Evolutionary conservation across 2,113 vertebrate genomes (phyloP), one percentile per base, ranked within the genome.

Genomic region (Nanorana parkeri): DNA sequence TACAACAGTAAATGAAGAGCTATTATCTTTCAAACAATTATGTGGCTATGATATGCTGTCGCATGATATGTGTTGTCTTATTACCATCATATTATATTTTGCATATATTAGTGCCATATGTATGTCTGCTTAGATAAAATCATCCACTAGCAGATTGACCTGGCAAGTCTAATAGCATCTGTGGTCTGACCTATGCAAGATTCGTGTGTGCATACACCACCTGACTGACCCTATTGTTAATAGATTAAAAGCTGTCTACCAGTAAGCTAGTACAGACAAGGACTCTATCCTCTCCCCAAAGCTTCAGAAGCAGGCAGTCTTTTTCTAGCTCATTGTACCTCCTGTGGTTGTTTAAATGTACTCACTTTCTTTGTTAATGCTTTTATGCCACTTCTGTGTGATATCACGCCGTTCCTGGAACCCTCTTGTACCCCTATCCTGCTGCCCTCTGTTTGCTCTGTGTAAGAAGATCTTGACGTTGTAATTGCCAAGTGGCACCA

Each of bases 391-490:
- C 64, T 78, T 60, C 52, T 80, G 29, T 60, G 66, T 20, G 28
- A 67, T 41, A 41, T 80, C 28, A 21, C 64, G 58, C 16, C 17
- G 17, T 69, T 58, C 26, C 16, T 56, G 60, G 60, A 54, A 47
- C 36, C 26, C 16, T 60, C 28, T 17, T 7, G 1, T 56, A 28
- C 71, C 63, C 26, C 29, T 74, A 58, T 74, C 71, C 61, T 65
- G 51, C 63, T 66, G 71, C n/a, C 71, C n/a, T 75, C 61, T 55
- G 28, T 82, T 75, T 82, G 63, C 54, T 75, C 24, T 82, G 61
- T 52, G 41, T 67, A 82, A 75, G 26, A 82, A 66, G 80, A 75
- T 82, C 63, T 75, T 75, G 63, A 63, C 23, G 16, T 26, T 66
- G 6, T 32, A 8, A n/a, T 20, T 81, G 68, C 61, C 63, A 58